A percentile compares a stretch with the other conserved stretches of the same genome.
phyloP scores from a whole-genome alignment of 2,113 vertebrate species.

The Pseudois nayaur region DNA sequence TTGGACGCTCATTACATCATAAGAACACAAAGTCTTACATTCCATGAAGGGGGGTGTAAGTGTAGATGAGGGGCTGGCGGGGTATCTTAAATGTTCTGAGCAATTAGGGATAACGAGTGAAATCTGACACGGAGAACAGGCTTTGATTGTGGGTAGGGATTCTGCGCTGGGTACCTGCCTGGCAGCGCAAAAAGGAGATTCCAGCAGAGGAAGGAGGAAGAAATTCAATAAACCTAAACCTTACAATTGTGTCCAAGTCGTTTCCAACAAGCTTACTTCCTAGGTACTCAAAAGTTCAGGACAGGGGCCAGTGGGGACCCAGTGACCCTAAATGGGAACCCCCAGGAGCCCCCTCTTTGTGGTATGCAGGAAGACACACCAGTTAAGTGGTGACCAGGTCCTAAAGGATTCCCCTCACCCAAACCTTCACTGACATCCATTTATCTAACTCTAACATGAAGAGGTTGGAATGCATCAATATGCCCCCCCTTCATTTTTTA shows the following conservation, averaged over 20 bases:
- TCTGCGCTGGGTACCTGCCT: neutral
- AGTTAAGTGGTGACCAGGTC: neutral
- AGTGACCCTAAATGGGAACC: neutral
- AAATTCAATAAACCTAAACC: neutral
- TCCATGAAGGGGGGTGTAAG: neutral
- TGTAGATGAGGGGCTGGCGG: fast-evolving
- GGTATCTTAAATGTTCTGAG: neutral
- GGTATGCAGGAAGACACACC: fast-evolving
- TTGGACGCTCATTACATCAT: fast-evolving
- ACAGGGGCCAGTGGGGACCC: neutral
- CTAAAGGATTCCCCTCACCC: neutral
- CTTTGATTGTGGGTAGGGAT: neutral
- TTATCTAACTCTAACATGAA: neutral
- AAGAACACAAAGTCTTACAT: neutral
- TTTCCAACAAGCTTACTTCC: neutral
- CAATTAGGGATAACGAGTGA: neutral
- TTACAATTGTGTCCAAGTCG: neutral
- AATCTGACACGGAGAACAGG: neutral
- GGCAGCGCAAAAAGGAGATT: neutral
- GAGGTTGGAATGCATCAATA: neutral
- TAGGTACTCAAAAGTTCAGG: neutral
- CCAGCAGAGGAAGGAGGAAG: neutral
- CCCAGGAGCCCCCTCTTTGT: neutral
- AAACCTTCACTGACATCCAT: neutral
- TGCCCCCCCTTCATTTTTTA: neutral